Evolutionary conservation across 2,113 vertebrate species (phyloP).

Genomic region (Poeciliopsis occidentalis): DNA sequence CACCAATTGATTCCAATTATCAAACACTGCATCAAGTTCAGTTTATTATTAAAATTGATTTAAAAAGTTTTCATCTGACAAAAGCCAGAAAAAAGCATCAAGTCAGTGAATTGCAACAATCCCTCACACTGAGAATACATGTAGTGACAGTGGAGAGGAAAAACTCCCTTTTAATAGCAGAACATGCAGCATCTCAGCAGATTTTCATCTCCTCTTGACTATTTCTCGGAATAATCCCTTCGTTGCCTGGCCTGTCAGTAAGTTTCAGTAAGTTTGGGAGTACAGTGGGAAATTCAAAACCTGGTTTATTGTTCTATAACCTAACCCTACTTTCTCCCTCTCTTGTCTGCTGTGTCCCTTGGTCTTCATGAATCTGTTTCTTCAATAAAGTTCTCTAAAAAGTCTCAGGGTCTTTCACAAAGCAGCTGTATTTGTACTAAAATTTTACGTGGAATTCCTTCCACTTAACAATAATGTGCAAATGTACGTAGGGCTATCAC

Average conservation of each 20-base stretch:
- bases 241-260: not conserved
- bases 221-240: not conserved
- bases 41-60: too few species aligned
- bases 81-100: too few species aligned
- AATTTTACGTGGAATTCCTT: not conserved
- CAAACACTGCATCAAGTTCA: too few species aligned
- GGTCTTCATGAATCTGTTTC: not conserved
- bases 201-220: not conserved
- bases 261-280: not conserved
- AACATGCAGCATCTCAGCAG: too few species aligned
- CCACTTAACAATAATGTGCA: not conserved
- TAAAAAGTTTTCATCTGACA: too few species aligned
- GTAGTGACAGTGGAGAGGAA: too few species aligned
- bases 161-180: too few species aligned
- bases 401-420: not conserved
- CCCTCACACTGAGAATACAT: too few species aligned
- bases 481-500: not conserved
- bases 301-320: not conserved
- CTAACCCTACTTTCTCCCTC: not conserved
- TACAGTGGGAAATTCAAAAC: too few species aligned
- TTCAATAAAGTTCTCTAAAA: not conserved
- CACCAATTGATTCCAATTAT: too few species aligned
- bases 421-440: too few species aligned
- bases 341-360: not conserved
- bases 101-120: too few species aligned